Evolutionary conservation across 1,140 invertebrate species (phyloP), one percentile per base, ranked within the genome.

Genomic region (Cydia amplana): DNA sequence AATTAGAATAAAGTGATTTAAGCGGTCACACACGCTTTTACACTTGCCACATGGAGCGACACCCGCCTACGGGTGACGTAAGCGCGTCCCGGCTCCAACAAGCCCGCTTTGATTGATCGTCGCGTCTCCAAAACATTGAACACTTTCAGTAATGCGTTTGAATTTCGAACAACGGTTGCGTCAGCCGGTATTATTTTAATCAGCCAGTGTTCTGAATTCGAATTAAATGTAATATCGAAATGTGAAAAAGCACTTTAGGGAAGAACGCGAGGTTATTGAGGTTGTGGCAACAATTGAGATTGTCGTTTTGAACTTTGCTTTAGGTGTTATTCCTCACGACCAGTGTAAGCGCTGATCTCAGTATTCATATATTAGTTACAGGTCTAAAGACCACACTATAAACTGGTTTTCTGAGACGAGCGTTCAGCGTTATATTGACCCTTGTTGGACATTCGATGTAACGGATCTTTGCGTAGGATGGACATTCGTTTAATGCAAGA

Each of bases 51-150:
- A 81, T 86, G 80, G 82, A 83, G 43, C 72, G 72, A 79, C 86
- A 83, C 83, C 80, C 85, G 83, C 82, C 81, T 87, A 87, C 85
- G 80, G 80, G 83, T 88, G 85, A 88, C 85, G 87, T 86, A 81
- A 87, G 79, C 80, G 67, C 70, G 76, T 51, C 75, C 67, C 75
- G 74, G 83, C 84, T 80, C 77, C 73, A 77, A 75, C 63, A 55
- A 70, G 51, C 74, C 46, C 46, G n/a, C 25, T 82, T 78, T 83
- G 81, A 83, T 81, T 83, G 81, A 83, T 81, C 75, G 73, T 74
- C 75, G 79, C 77, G 77, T 80, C 74, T 80, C 78, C 81, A 80
- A 82, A 82, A 80, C 81, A 82, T 70, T 70, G 65, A 70, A 73
- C 43, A 55, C 72, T 73, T 49, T 73, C 49, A 70, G 65, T 70